Base-by-base conservation (phyloP, 2,888 invertebrate species). In the Aleiodes testaceus region DNA sequence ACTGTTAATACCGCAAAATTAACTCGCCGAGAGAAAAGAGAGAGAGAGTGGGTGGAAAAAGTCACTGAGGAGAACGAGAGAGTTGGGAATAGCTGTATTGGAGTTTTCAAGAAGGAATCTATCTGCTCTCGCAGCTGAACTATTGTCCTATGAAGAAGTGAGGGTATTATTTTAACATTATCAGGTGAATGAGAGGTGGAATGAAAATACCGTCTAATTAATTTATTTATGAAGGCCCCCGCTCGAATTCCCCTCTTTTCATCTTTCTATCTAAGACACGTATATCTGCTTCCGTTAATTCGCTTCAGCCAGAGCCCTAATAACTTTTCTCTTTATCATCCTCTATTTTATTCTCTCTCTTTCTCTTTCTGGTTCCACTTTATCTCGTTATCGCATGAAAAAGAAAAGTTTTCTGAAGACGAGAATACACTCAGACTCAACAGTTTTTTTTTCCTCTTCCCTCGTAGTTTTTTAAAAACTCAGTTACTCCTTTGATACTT, bases 1-100 rank as follows among this genome's bases (percentile, higher is more conserved):
- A 81, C 86, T 83, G 85, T 86, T 86, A 86, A 86, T 86, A 83
- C 86, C 80, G 83, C 83, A 82, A 86, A 86, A 86, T 86, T 85
- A 86, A 86, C 86, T 86, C 82, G 69, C 66, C 44, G 71, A 69
- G 67, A 69, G 59, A 42, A 45, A 53, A 66, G 16, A 67, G 9
- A 53, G 55, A 20, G 55, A 64, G 55, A 68, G 67, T 14, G 16
- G 53, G 52, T 3, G 59, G 49, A 64, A 26, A 63, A 26, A 64
- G 53, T 50, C 11, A 44, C 20, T 64, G 42, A 63, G 6, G 30
- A 64, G 26, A 55, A 61, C 53, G 14, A 53, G 44, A 52, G 44
- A 45, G 20, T 47, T 45, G 78, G 82, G 83, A 78, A 69, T 80
- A 84, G 82, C 84, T 84, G 44, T 67, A 44, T 55, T 44, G 71